Evolutionary conservation across 1,140 invertebrate genomes (phyloP).

Genomic region (Notospermus geniculatus): DNA sequence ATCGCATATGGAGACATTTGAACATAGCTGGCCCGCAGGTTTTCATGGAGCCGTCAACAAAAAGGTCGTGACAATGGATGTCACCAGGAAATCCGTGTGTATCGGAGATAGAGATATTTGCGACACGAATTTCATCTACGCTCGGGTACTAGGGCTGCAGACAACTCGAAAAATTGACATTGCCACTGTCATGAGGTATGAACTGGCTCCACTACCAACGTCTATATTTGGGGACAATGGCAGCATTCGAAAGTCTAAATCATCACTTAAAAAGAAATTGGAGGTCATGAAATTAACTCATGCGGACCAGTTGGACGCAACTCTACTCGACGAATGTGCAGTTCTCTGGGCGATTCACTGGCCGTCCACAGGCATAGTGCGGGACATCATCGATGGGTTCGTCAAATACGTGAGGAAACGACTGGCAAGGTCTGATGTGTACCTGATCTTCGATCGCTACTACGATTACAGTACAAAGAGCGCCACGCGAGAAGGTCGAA

Average conservation of each 20-base stretch:
- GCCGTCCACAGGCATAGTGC: neutral
- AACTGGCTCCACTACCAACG: slow-evolving; percentile 11
- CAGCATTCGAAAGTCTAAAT: slow-evolving; percentile 16
- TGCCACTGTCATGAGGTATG: slow-evolving; percentile 9
- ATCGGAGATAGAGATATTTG: slow-evolving; percentile 1
- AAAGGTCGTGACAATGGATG: neutral
- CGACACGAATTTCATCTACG: neutral
- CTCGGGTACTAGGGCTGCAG: slow-evolving; percentile 12
- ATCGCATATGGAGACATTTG: slow-evolving; percentile 11
- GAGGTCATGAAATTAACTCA: neutral
- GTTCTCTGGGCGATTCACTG: neutral
- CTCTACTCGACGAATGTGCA: neutral
- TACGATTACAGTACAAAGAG: slow-evolving; percentile 19
- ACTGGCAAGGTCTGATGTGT: too few relatives aligned
- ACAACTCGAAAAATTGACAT: slow-evolving; percentile 5
- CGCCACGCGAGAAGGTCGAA: slow-evolving; percentile 6
- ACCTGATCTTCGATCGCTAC: slow-evolving; percentile 21
- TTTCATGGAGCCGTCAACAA: neutral
- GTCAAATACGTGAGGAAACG: neutral
- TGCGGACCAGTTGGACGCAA: neutral
- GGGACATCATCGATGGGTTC: neutral
- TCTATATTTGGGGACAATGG: slow-evolving; percentile 20
- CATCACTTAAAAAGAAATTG: slow-evolving; percentile 14
- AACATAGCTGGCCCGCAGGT: slow-evolving; percentile 4
- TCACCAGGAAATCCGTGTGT: neutral